Evolutionary conservation across 1,140 invertebrate genomes (phyloP).

Genomic region (Hyphantria cunea): DNA sequence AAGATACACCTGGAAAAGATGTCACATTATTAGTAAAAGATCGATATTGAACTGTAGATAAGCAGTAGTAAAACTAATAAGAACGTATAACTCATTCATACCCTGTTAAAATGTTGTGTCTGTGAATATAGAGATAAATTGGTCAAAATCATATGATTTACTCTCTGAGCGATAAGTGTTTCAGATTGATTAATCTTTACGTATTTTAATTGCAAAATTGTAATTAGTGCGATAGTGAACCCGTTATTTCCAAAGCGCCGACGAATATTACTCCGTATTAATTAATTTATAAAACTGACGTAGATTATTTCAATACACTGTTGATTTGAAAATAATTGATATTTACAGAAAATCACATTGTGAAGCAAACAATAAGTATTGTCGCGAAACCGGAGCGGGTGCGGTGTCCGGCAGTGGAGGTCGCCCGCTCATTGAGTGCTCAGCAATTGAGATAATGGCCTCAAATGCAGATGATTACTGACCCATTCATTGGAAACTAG

Average conservation of each 20-base stretch:
- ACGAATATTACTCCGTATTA: background rate
- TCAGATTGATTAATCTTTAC: conserved; percentile 15
- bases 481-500: conserved; percentile 74
- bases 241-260: conserved; percentile 12
- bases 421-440: conserved; percentile 62
- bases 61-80: conserved; percentile 1
- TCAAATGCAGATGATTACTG: conserved; percentile 78
- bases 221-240: conserved; percentile 15
- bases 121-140: conserved; percentile 26
- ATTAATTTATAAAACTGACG: background rate
- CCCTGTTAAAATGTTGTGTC: too few relatives aligned
- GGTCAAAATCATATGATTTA: conserved; percentile 32
- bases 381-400: conserved; percentile 52
- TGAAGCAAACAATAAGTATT: conserved; percentile 63
- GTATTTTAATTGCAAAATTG: conserved; percentile 30
- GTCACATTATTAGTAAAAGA: conserved; percentile 17
- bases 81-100: too few relatives aligned
- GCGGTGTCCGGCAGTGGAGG: conserved; percentile 69
- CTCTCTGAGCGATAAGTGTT: conserved; percentile 26
- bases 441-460: conserved; percentile 78
- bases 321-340: conserved; percentile 11
- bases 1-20: conserved; percentile 41
- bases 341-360: conserved; percentile 59
- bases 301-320: background rate
- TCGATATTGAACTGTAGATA: background rate